Base-by-base conservation (phyloP, 1,140 invertebrate genomes). In the Onthophagus taurus region DNA sequence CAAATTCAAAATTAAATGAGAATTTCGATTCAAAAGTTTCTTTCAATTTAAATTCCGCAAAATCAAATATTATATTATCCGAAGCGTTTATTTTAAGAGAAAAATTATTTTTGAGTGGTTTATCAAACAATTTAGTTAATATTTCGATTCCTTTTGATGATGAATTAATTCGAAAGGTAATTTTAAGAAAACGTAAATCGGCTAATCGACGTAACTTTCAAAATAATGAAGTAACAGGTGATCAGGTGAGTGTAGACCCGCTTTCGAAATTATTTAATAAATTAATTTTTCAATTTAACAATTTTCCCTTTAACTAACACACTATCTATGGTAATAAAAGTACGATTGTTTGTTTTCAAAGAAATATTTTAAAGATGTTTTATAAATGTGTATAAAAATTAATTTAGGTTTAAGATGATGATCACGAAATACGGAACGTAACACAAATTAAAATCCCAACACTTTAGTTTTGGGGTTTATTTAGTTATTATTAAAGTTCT, bases 101-200 rank as follows among this genome's bases (percentile, higher is more conserved):
- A 23, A 37, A 21, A 11, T n/a, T 17, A n/a, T n/a, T n/a, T 3
- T 37, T 37, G 11, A 37, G 35, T 23, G 24, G 35, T 17, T 37
- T 37, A 6, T 37, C 24, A 21, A 37, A 37, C 12, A 37, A 18
- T 11, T 21, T 21, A n/a, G 35, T 21, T 23, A 21, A 18, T 9
- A 21, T 37, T 37, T 21, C 35, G 9, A 21, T 37, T 37, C n/a
- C 17, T 20, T 37, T 37, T 21, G 20, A 37, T 7, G 35, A 37
- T 23, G 24, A 26, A n/a, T 18, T 21, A 12, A 37, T 37, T 37
- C 20, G 24, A 13, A 21, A 13, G 24, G 24, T 37, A 20, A 21
- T 37, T 23, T 37, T 37, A 23, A 12, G 20, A n/a, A 37, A 21
- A 37, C n/a, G 24, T 37, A 37, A 21, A 37, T 37, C 20, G 4